Base-by-base conservation (phyloP, 2,888 invertebrate genomes). In the Tinea pellionella region DNA sequence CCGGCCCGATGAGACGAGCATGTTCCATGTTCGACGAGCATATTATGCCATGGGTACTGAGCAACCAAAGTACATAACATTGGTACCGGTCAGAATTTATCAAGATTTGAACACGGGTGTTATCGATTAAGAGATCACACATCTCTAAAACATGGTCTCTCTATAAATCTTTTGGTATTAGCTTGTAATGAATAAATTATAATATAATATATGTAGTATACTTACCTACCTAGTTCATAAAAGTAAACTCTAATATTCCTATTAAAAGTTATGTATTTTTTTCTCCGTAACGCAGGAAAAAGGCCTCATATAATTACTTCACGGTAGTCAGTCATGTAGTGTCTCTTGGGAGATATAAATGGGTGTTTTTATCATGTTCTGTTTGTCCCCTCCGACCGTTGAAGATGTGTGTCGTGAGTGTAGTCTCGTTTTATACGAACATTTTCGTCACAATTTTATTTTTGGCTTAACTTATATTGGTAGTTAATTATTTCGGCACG, bases 351-450 rank as follows among this genome's bases (percentile, higher is more conserved):
- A 15, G 57, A 57, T 57, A 57, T 32, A 57, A 57, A 57, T 57
- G 57, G 32, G 57, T 57, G 57, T 57, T 57, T 57, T 57, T 57
- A 57, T 57, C 57, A 57, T 57, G 57, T 57, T 32, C 19, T 4
- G 53, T 53, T 53, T 53, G 57, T 32, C 57, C 32, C 57, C 57
- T 16, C 24, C 18, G 18, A 15, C 55, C 18, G 18, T 6, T 13
- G 30, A 32, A 57, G 57, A 57, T 29, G 32, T 56, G 29, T 57
- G 32, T 30, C 29, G n/a, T 19, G 6, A 19, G 55, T 4, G 9
- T 55, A 13, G 8, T 55, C 24, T 19, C 55, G 1, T 12, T 19
- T 55, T 29, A n/a, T 19, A 6, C 2, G 37, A n/a, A 37, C n/a
- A 37, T 6, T 37, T 37, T 37, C 3, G 37, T 37, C 9, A 37